A percentile compares a stretch with the other conserved stretches of the same genome.
phyloP scores from a whole-genome alignment of 2,113 vertebrate genomes.

The Prochilodus magdalenae region DNA sequence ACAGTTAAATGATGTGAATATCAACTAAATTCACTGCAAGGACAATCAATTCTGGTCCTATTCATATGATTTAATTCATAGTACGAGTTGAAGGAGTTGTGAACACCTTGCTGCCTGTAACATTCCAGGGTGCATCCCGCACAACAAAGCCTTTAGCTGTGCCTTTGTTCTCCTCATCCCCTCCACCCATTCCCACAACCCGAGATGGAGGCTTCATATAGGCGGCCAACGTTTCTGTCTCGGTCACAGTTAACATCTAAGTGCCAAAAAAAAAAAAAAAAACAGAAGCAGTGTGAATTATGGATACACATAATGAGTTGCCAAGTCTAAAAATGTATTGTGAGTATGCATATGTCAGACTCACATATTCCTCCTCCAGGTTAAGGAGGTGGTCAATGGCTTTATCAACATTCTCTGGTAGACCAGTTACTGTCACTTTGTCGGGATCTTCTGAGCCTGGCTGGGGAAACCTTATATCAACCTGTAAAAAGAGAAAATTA shows the following conservation, averaged over 20 bases:
- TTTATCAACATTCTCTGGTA: slow-evolving; percentile 80
- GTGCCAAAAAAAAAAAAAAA: neutral
- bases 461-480: slow-evolving; percentile 84
- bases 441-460: slow-evolving; percentile 80
- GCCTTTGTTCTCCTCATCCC: slow-evolving; percentile 71
- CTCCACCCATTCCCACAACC: slow-evolving; percentile 66
- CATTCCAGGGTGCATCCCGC: slow-evolving; percentile 84
- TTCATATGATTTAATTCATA: neutral
- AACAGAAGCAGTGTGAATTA: neutral
- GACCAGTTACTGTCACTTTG: slow-evolving; percentile 80
- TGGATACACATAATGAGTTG: neutral
- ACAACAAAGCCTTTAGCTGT: slow-evolving; percentile 82
- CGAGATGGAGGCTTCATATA: slow-evolving; percentile 85
- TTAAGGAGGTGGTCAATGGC: slow-evolving; percentile 84
- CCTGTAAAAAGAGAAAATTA: slow-evolving; percentile 68
- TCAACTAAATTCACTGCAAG: neutral
- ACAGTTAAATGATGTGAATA: neutral
- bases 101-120: slow-evolving; percentile 77
- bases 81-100: neutral
- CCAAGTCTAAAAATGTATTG: neutral
- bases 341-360: slow-evolving; percentile 44
- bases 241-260: slow-evolving; percentile 82
- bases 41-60: neutral
- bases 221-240: slow-evolving; percentile 82
- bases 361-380: slow-evolving; percentile 86